Evolutionary conservation across 2,113 vertebrate species (phyloP), one percentile per base, ranked within the genome.

Genomic region (Plecotus auritus): DNA sequence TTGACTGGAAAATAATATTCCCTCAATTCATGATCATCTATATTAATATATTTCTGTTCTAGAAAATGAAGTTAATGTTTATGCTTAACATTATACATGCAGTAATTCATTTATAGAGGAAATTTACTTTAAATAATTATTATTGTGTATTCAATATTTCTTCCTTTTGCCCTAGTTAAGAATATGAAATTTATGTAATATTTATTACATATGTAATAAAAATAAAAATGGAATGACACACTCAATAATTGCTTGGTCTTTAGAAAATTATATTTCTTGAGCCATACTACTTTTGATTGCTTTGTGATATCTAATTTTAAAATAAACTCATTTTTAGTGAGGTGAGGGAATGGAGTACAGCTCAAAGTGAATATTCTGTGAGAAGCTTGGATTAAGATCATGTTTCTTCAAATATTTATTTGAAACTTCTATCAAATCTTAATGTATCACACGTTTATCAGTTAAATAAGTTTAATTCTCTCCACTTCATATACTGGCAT

Each of bases 361-460:
- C 22, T 91, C 47, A 87, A 83, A 64, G 22, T 69, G 49, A 86
- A 77, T 37, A 87, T 77, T 87, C 9, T 70, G 35, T 76, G 49
- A 91, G n/a, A 64, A 47, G 20, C 23, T 37, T 69, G n/a, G 17
- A 51, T 84, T 91, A 93, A 80, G 32, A 73, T 66, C 26, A 32
- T 67, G 28, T 95, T 95, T 89, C 64, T 42, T 22, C 37, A 78
- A 88, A 85, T 88, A 91, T 73, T 73, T 80, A 32, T 88, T 73
- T 84, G 64, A 96, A 92, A 80, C 6, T 49, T 88, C 54, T 59
- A 28, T 70, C n/a, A 67, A 80, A 54, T 66, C 47, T 87, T 82
- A 88, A 74, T 35, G 42, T 42, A 59, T 28, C 26, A 45, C 30
- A 88, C 32, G 61, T 61, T 76, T 67, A 66, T 78, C 42, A 35